These are phyloP conservation scores for Clivina fossor DNA, from an alignment of 2,888 invertebrate genomes.

Conservation along the genomic window DNA sequence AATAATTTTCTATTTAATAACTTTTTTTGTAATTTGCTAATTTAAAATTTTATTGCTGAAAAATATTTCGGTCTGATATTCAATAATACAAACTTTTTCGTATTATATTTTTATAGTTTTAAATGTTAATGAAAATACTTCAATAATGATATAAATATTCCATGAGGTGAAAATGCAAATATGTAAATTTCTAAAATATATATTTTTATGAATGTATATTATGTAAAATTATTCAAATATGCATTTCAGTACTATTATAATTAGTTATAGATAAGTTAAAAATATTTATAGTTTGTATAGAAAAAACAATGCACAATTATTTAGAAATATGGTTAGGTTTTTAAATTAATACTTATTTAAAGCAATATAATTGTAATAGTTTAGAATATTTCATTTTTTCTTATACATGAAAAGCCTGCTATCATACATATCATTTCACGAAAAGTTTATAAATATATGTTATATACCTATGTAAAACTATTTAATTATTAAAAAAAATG, in stretches of 20 bases:
- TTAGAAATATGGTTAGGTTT: background rate
- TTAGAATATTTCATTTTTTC: slow-evolving; percentile 5
- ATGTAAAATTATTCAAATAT: background rate
- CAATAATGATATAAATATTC: no score
- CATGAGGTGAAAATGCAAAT: no score
- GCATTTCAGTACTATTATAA: background rate
- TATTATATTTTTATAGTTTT: no score
- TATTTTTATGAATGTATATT: no score
- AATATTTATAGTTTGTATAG: background rate
- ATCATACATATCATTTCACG: slow-evolving; percentile 31
- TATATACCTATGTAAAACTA: slow-evolving; percentile 32
- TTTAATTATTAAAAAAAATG: slow-evolving; percentile 26
- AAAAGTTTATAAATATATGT: slow-evolving; percentile 24
- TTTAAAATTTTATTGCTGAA: no score
- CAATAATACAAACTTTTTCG: no score
- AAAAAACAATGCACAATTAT: background rate
- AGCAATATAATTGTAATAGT: slow-evolving; percentile 12
- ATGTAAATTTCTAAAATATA: no score
- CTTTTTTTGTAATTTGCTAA: no score
- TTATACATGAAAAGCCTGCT: slow-evolving; percentile 31
- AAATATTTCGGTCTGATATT: no score
- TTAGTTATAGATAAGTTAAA: background rate
- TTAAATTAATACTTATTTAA: background rate
- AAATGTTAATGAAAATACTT: no score
- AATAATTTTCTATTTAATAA: no score